Evolutionary conservation across 2,113 vertebrate genomes (phyloP), one percentile per base, ranked within the genome.

Genomic region (Myxocyprinus asiaticus): DNA sequence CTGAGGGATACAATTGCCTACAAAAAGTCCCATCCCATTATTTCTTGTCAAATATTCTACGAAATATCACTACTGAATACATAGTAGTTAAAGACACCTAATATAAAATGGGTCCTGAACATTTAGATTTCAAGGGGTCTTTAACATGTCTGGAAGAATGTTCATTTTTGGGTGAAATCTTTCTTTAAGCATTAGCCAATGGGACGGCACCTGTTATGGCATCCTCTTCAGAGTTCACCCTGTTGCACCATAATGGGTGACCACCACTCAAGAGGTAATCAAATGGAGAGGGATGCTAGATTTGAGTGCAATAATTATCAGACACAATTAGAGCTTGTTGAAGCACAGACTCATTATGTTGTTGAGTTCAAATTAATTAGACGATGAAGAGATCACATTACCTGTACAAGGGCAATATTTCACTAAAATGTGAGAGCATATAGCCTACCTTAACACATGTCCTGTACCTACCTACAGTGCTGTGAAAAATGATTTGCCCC

Each of bases 341-440:
- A 68, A 33, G 17, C 51, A 6, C 10, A 12, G 10, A 17, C 65
- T 67, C 14, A 67, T 67, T 48, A 67, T 10, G 65, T 51, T 12
- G 66, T 68, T 68, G 15, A 50, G 47, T 22, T 68, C n/a, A 68
- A 53, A 51, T 42, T 51, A 11, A 33, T 33, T 33, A 76, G 17
- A 0, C 14, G n/a, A 33, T 51, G n/a, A 45, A 53, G 59, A 6
- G 51, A 51, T 50, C 12, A 44, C 3, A 48, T 67, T 50, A 14
- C 12, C 22, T 33, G 22, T 33, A 33, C 11, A 64, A 14, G 58
- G 5, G 2, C 7, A 6, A 22, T 68, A 68, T 68, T 22, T 68
- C 17, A 53, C 22, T 33, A 33, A 33, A 33, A 33, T 33, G 22
- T 33, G 22, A 33, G 1, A 33, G 22, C 22, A 33, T 33, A 33